phyloP scores from a whole-genome alignment of 1,140 invertebrate genomes.

The Cotesia vestalis region DNA sequence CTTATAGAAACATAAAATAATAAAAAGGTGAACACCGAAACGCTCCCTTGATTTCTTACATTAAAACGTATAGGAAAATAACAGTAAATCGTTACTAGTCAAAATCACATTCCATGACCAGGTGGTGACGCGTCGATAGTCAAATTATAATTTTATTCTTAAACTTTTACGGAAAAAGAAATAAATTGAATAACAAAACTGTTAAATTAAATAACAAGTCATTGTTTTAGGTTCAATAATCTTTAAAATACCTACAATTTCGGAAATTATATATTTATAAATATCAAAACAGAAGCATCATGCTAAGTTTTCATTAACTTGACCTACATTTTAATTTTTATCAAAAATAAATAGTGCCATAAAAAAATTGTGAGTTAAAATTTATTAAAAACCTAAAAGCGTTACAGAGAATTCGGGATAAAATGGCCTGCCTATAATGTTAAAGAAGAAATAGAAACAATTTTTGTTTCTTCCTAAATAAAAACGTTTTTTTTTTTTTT shows the following conservation, averaged over 20 bases:
- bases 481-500: too few relatives aligned
- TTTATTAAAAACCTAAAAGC: too few relatives aligned
- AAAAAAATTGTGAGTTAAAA: too few relatives aligned
- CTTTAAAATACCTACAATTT: conserved; percentile 2
- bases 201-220: background rate
- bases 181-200: too few relatives aligned
- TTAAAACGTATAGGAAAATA: conserved; percentile 24
- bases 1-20: background rate
- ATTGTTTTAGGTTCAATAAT: conserved; percentile 23
- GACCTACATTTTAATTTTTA: too few relatives aligned
- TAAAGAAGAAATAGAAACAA: too few relatives aligned
- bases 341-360: too few relatives aligned
- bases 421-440: too few relatives aligned
- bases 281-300: too few relatives aligned
- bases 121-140: conserved; percentile 38
- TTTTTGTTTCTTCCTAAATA: too few relatives aligned
- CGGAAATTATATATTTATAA: background rate
- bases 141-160: conserved; percentile 31
- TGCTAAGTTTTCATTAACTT: background rate
- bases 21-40: conserved; percentile 6
- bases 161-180: conserved; percentile 8
- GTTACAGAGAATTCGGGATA: too few relatives aligned
- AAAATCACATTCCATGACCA: conserved; percentile 34
- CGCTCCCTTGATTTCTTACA: conserved; percentile 23
- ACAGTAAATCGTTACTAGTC: conserved; percentile 35